Base-by-base conservation (phyloP, 2,888 invertebrate species). In the Parnassius glacialis region DNA sequence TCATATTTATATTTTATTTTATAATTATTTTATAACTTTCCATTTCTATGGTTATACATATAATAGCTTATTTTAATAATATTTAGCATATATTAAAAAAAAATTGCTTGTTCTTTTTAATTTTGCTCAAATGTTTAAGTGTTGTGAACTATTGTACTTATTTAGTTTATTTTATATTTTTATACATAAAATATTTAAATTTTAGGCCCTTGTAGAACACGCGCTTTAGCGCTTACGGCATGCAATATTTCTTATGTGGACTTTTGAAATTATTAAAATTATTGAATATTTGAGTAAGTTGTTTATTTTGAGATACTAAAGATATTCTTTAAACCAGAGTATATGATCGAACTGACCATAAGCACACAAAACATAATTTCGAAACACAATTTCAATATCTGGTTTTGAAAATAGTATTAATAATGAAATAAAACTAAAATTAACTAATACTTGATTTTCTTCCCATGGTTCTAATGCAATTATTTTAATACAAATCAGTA, bases 1-100 rank as follows among this genome's bases (percentile, higher is more conserved):
- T 60, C 34, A 62, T 54, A 52, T 59, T 45, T 41, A 9, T 61
- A 53, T 47, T 59, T 41, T 50, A 48, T 25, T n/a, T 13, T 54
- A 25, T 52, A 47, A 59, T 16, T 41, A 57, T 59, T 58, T 58
- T 59, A 63, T 51, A 34, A 42, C 43, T 41, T 48, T 45, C 45
- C 34, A 54, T 54, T 45, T 45, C 12, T 47, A 59, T 13, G 25
- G 16, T 13, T 45, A 47, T 48, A 7, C 34, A 45, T 44, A 44
- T 58, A 52, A 44, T 13, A 47, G 16, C 25, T 34, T 44, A 12
- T 53, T 45, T n/a, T 52, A 34, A 7, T 34, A 34, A 20, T 59
- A 48, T 52, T 12, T 16, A 44, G 55, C 60, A 44, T 55, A n/a
- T 60, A 13, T 55, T n/a, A 50, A 16, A 16, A 48, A 47, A 41